Evolutionary conservation across 2,113 vertebrate genomes (phyloP), one percentile per base, ranked within the genome.

Genomic region (Coreoperca whiteheadi): DNA sequence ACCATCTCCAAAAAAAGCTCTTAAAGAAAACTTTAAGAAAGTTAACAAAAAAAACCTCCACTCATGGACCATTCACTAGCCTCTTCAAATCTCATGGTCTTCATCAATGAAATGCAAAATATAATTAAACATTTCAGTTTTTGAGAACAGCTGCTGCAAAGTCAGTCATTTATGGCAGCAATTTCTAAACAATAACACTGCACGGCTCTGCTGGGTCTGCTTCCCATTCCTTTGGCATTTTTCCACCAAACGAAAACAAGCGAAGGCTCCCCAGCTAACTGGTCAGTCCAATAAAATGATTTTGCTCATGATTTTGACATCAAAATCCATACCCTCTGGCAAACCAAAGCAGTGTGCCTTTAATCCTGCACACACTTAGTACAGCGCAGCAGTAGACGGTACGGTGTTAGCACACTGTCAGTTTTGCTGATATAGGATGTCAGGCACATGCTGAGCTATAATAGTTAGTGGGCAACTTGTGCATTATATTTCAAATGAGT

Each of bases 401-500:
- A 37, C 8, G 28, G 28, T 66, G 43, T 73, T 34, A 63, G 60
- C 32, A n/a, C 6, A 12, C 3, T 46, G 39, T n/a, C n/a, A n/a
- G n/a, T 64, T 20, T 30, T 46, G 56, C 77, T 46, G 32, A 65
- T 67, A 41, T 4, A 69, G 23, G 34, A 63, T 64, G 9, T 56
- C 30, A 25, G 57, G 21, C n/a, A 25, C 48, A 75, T 16, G 20
- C 51, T 41, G 57, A 64, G 28, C 70, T 64, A 50, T 56, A 56
- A 63, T 61, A 28, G 59, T n/a, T 57, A 32, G 63, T 11, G 4
- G 54, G 54, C 9, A 34, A 37, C 18, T 28, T n/a, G 10, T 73
- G 53, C 70, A n/a, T 68, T 74, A 21, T 63, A 30, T 72, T 59
- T 77, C 46, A 74, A 50, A 74, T 57, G 51, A 34, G 63, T 51